Evolutionary conservation across 2,113 vertebrate genomes (phyloP), one percentile per base, ranked within the genome.

Genomic region (Elaphurus davidianus): DNA sequence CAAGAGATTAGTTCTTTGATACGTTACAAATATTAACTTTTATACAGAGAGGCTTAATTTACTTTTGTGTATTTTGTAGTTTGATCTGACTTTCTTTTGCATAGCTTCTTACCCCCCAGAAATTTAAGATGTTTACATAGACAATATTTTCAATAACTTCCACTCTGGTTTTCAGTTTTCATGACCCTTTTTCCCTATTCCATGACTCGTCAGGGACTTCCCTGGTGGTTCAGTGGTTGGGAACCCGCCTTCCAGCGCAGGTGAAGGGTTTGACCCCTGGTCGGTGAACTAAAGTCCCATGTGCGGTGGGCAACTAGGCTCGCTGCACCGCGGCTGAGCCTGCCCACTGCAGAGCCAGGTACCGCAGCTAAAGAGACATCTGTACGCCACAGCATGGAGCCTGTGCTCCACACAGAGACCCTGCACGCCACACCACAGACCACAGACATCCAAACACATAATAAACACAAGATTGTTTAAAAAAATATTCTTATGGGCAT

Each of bases 51-150:
- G 6, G 30, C 47, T 82, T 78, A 92, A 43, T 92, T 88, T 82
- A 54, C 30, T 43, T 93, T 88, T 55, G n/a, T 62, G 14, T 2
- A 64, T 17, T 81, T 86, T 86, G 11, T 47, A 93, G 7, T 67
- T 90, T 97, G 36, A 87, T 83, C 83, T 91, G 9, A 78, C 17
- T 88, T 59, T 67, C 36, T 93, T 85, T 64, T 64, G 25, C 14
- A 79, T 0, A 43, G 67, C 59, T 50, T 15, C 19, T 84, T 90
- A 15, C 7, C 21, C 7, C 64, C 64, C 5, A 40, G 57, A 86
- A 5, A 21, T 83, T 76, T 45, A 71, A 91, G 74, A 76, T 64
- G 52, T 85, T 82, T 86, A 59, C 33, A 25, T 30, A 87, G 6
- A 59, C 4, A n/a, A 50, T n/a, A 55, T 81, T 93, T 91, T 89